phyloP scores from a whole-genome alignment of 2,888 invertebrate genomes.

The Drosophila kanekoi region DNA sequence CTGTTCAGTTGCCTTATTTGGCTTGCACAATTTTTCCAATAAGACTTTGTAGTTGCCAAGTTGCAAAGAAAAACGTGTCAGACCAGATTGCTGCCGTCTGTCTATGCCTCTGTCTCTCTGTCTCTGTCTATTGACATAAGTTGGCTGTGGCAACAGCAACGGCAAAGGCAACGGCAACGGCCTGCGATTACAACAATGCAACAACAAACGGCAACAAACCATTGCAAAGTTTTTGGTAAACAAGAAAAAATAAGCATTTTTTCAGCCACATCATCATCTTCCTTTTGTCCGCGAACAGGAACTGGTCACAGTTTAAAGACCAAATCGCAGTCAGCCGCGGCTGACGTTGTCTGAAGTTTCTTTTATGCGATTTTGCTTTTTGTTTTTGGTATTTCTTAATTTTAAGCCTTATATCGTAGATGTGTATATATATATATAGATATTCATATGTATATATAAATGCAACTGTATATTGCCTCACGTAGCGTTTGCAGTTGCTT shows the following conservation, averaged over 20 bases:
- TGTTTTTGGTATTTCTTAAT: constrained; percentile 64
- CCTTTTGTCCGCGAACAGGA: constrained; percentile 78
- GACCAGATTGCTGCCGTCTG: constrained; percentile 67
- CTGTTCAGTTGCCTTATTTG: constrained; percentile 61
- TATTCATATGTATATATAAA: constrained; percentile 3
- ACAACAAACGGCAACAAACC: constrained; percentile 30
- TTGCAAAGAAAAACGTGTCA: constrained; percentile 60
- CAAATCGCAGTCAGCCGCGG: constrained; percentile 34
- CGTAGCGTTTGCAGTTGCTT: constrained; percentile 62
- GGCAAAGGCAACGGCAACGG: constrained; percentile 50
- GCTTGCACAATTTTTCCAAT: constrained; percentile 58
- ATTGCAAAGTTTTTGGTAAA: constrained; percentile 48
- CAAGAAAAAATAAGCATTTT: constrained; percentile 48
- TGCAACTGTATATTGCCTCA: constrained; percentile 48
- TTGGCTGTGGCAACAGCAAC: constrained; percentile 46
- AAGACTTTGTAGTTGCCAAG: constrained; percentile 25
- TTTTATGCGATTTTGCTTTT: constrained; percentile 52
- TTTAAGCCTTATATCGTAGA: constrained; percentile 52
- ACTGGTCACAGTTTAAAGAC: constrained; percentile 68
- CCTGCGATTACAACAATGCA: constrained; percentile 62
- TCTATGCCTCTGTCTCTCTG: constrained; percentile 29
- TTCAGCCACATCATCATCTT: constrained; percentile 70
- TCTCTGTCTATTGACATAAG: constrained; percentile 71
- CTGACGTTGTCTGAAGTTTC: constrained; percentile 55
- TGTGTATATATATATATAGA: background rate